Conservation (phyloP, 2,888 invertebrate genomes). For the Eudemis profundana region DNA sequence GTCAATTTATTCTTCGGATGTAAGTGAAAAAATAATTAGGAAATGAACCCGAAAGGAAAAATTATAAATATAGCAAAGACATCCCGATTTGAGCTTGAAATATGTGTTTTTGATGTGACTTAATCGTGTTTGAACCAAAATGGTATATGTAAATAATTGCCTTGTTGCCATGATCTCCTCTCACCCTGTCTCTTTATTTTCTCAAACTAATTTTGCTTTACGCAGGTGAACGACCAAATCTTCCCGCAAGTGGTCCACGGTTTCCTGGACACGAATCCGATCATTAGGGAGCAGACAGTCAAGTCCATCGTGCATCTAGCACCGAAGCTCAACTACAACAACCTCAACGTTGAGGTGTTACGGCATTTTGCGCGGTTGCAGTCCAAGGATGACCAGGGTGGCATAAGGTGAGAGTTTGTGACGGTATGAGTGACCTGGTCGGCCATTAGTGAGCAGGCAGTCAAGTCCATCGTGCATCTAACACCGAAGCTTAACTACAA, state of each 20-base stretch:
- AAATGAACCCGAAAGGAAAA: too few species aligned
- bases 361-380: constrained; percentile 98
- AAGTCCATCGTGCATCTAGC: constrained; percentile 98
- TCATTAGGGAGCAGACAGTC: constrained; percentile 98
- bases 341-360: constrained; percentile 97
- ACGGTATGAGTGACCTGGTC: constrained; percentile 74
- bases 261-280: constrained; percentile 98
- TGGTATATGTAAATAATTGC: too few species aligned
- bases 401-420: constrained; percentile 81
- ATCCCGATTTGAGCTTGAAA: too few species aligned
- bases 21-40: too few species aligned
- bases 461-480: constrained; percentile 79
- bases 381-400: constrained; percentile 97
- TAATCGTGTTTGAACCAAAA: too few species aligned
- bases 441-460: constrained; percentile 98
- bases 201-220: constrained; percentile 61
- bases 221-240: constrained; percentile 96
- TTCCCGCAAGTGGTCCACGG: constrained; percentile 97
- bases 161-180: too few species aligned
- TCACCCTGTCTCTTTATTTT: too few species aligned
- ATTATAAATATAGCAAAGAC: too few species aligned
- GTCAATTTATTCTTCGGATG: too few species aligned
- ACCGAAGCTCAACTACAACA: constrained; percentile 98
- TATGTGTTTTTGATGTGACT: too few species aligned
- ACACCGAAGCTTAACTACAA: constrained; percentile 98